Evolutionary conservation across 2,113 vertebrate genomes (phyloP), one percentile per base, ranked within the genome.

Genomic region (Gallinago paraguaiae): DNA sequence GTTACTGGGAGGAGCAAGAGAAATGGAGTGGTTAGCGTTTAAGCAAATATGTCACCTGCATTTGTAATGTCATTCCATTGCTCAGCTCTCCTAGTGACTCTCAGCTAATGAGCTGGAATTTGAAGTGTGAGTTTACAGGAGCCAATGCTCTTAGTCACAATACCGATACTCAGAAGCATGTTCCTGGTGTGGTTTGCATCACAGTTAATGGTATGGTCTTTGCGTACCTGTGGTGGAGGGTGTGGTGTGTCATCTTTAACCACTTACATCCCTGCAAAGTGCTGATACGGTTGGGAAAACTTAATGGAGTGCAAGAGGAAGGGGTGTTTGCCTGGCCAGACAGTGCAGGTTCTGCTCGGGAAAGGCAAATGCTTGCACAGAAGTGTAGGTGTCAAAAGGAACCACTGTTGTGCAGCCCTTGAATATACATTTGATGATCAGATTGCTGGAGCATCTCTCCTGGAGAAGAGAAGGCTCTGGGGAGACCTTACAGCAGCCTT

Each of bases 131-230:
- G 86, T 71, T 68, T 64, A 20, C 46, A 82, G 87, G 50, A 85
- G 70, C 48, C 70, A 18, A 25, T 60, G 72, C 72, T 68, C 53
- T 94, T 60, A 54, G 76, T 96, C 95, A 96, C 92, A 63, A 20
- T 4, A 41, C 88, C 6, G 56, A 86, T 86, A 94, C 90, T 92
- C 59, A 31, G 54, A n/a, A 88, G 75, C 45, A 5, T 17, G 88
- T 82, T 92, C 70, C 94, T 86, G 43, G 4, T 76, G 39, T 57
- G 51, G 7, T 28, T 90, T 91, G 61, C 53, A 11, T 63, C 69
- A 33, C 10, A 59, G 17, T 37, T 86, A 53, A 61, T 95, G 81
- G 45, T 22, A 48, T 46, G 11, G 11, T 25, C 72, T 75, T 30
- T 57, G 31, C 30, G 1, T n/a, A 25, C 65, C 87, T 48, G 65